Percentiles rank a stretch among this genome's conserved stretches.
These are phyloP conservation scores for Tragelaphus strepsiceros DNA, from an alignment of 2,113 vertebrate species.

Conservation along the genomic window DNA sequence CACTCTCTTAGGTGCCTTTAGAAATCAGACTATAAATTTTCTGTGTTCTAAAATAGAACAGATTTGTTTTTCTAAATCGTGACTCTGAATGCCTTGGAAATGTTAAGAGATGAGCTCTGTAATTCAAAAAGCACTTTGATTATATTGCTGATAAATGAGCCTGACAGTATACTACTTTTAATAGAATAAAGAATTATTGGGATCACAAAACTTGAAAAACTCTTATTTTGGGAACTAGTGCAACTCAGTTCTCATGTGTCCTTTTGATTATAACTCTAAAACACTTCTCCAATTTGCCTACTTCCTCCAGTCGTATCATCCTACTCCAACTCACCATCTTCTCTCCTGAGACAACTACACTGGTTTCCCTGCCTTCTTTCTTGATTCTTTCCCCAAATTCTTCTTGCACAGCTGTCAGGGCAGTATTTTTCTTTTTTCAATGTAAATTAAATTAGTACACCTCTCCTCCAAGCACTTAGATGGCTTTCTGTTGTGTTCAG, in stretches of 20 bases:
- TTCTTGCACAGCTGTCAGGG: neutral
- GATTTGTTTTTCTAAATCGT: neutral
- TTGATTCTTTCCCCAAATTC: neutral
- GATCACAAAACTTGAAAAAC: neutral
- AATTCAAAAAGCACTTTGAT: neutral
- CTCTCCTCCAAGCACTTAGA: neutral
- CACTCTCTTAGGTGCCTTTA: neutral
- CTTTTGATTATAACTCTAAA: neutral
- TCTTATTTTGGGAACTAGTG: neutral
- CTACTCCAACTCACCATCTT: neutral
- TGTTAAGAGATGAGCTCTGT: neutral
- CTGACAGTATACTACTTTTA: neutral
- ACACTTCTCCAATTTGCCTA: neutral
- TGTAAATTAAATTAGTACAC: neutral
- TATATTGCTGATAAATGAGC: neutral
- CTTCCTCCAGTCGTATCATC: neutral
- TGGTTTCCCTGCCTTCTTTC: neutral
- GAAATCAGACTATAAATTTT: constrained; percentile 7
- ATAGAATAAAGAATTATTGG: neutral
- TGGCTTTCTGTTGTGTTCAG: neutral
- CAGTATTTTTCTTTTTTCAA: neutral
- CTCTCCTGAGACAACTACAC: neutral
- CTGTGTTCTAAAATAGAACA: neutral
- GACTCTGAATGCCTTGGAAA: neutral
- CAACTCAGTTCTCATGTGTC: neutral